A percentile compares a stretch with the other conserved stretches of the same genome.
Conservation (phyloP, 2,113 vertebrate genomes). For the Gnathonemus echidnorhynchus region DNA sequence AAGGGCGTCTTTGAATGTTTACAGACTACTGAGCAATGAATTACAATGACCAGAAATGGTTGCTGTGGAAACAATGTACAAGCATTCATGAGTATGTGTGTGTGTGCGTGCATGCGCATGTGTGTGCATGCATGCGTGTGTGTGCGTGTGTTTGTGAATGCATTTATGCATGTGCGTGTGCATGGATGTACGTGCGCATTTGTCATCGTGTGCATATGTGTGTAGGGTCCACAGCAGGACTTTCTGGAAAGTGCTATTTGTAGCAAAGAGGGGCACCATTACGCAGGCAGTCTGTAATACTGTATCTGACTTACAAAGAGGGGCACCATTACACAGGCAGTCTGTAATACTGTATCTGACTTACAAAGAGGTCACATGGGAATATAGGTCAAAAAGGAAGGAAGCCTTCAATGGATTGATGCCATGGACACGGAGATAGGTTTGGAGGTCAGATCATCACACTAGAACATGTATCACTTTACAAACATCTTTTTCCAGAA, state of each 20-base stretch:
- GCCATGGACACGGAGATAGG: not conserved
- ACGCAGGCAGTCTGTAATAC: not conserved
- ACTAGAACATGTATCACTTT: not conserved
- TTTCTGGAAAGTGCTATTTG: conserved; percentile 47
- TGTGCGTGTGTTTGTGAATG: not conserved
- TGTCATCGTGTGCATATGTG: not conserved
- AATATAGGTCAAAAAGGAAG: not conserved
- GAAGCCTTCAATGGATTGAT: not conserved
- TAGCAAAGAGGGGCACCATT: conserved; percentile 25
- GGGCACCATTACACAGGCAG: not conserved
- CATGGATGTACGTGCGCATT: not conserved
- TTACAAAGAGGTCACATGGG: not conserved
- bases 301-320: not conserved
- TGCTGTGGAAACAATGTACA: conserved; percentile 63
- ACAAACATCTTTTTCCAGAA: not conserved
- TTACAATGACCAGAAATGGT: conserved; percentile 54
- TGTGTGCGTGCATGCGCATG: not conserved
- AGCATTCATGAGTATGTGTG: not conserved
- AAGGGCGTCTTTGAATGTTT: conserved; percentile 48
- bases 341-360: not conserved
- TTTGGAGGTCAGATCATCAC: not conserved
- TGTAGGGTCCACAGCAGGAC: not conserved
- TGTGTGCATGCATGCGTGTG: not conserved
- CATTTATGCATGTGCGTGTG: not conserved
- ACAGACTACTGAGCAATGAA: conserved; percentile 46